These are phyloP conservation scores for Danio kyathit DNA, from an alignment of 2,797 vertebrate species.

Conservation along the genomic window DNA sequence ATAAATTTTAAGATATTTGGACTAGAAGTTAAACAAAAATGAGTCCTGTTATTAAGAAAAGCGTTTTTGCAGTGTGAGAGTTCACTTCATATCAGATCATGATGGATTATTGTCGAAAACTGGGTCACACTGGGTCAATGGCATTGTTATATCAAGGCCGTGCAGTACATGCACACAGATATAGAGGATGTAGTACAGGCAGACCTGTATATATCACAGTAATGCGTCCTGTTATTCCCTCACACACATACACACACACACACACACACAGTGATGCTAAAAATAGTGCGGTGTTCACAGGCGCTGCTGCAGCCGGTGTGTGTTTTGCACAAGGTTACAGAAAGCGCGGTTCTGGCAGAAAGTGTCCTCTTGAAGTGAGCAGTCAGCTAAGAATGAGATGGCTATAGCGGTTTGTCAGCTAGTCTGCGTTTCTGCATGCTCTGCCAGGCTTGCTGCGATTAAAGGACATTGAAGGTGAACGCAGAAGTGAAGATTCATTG, in stretches of 20 bases:
- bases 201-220: background rate
- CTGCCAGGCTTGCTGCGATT: conserved; percentile 22
- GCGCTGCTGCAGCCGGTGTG: conserved; percentile 16
- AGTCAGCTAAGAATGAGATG: conserved; percentile 66
- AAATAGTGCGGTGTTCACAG: conserved; percentile 68
- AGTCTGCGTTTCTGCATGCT: conserved; percentile 18
- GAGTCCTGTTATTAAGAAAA: too few relatives aligned
- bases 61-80: too few relatives aligned
- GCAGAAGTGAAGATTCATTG: too few relatives aligned
- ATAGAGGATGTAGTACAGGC: background rate
- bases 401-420: background rate
- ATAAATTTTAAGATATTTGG: too few relatives aligned
- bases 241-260: conserved; percentile 16
- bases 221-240: background rate
- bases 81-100: background rate
- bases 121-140: background rate
- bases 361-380: conserved; percentile 64
- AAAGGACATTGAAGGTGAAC: conserved; percentile 47
- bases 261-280: conserved; percentile 61
- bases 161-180: background rate
- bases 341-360: conserved; percentile 71
- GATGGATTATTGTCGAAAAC: background rate
- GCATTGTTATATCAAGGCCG: background rate
- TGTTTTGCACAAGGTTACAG: conserved; percentile 66
- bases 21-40: too few relatives aligned